Evolutionary conservation across 1,140 invertebrate genomes (phyloP), one percentile per base, ranked within the genome.

Genomic region (Episyrphus balteatus): DNA sequence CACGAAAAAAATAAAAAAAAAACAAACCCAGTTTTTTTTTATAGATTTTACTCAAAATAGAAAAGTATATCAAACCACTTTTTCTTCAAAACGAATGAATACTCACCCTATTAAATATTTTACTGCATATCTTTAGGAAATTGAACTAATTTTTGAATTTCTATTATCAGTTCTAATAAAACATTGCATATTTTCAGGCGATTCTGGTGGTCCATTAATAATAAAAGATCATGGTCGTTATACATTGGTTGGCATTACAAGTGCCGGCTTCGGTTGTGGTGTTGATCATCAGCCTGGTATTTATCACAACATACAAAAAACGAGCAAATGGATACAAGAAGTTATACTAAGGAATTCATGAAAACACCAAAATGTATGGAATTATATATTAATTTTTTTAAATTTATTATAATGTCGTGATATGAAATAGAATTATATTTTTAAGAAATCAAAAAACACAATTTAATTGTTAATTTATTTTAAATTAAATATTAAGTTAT

Each of bases 201-300:
- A 91, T 63, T 88, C 85, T 11, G 88, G 88, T 1, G 87, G 88
- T 1, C 86, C 88, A 1, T 63, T 91, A 9, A 82, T 88, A 56
- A 46, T 68, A 7, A 64, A 59, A 50, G 62, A 80, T 83, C 38
- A 59, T 73, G 50, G 82, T 1, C 70, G 78, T 12, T 92, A 84
- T 77, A 84, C 83, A 44, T 69, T 91, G 19, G 82, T 83, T 8
- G 89, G 88, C 13, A 88, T 92, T 37, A 89, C 87, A 0, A 88
- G 85, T 42, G 86, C 86, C 0, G 86, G 86, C 9, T 90, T 89
- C 62, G 86, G 86, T 5, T 89, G 86, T 68, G 86, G 86, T 1
- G 82, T 88, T 10, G 83, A 88, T 57, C 82, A 85, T 54, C 86
- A 90, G 62, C 86, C 86, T 0, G 85, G 85, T n/a, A 88, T 88